Evolutionary conservation across 1,140 invertebrate species (phyloP), one percentile per base, ranked within the genome.

Genomic region (Nasonia longicornis): DNA sequence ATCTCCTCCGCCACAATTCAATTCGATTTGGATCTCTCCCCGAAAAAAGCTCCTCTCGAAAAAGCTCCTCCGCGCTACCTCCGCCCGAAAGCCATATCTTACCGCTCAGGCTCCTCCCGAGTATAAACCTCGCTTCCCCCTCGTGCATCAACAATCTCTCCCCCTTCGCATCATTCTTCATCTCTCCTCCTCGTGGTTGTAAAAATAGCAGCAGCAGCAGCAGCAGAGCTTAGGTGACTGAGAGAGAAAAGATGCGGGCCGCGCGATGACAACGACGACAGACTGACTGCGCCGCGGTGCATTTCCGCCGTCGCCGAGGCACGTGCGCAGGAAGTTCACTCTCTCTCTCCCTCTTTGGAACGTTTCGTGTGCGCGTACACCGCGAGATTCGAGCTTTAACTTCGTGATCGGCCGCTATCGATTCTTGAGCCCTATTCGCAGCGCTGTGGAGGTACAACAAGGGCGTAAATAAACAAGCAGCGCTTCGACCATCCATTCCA

Each of bases 261-360:
- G 1, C 16, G 29, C 67, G 70, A 45, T 8, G 58, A 52, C 38
- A 20, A 8, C 4, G 29, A 77, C 74, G 81, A 80, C 82, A 82
- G 79, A 83, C 71, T 77, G 83, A 58, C 52, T 58, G 52, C 45
- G 80, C 64, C 81, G 74, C 77, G 22, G 58, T 79, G 71, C 77
- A 74, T 77, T 75, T 82, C 70, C 75, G 75, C 12, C n/a, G 71
- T 70, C 70, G 75, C 12, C 35, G 71, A 2, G n/a, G 58, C 76
- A 82, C 76, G 76, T 79, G 76, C 29, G 64, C 71, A 38, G 76
- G 81, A 78, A 78, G 72, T 71, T 22, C 26, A 14, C 38, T 72
- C 52, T 67, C 35, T 7, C n/a, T 2, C n/a, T 66, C 64, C 7
- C 63, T 42, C 26, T 26, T 26, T 26, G 14, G 38, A 42, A 8